Evolutionary conservation across 2,113 vertebrate genomes (phyloP).

Genomic region (Myrmecobius fasciatus): DNA sequence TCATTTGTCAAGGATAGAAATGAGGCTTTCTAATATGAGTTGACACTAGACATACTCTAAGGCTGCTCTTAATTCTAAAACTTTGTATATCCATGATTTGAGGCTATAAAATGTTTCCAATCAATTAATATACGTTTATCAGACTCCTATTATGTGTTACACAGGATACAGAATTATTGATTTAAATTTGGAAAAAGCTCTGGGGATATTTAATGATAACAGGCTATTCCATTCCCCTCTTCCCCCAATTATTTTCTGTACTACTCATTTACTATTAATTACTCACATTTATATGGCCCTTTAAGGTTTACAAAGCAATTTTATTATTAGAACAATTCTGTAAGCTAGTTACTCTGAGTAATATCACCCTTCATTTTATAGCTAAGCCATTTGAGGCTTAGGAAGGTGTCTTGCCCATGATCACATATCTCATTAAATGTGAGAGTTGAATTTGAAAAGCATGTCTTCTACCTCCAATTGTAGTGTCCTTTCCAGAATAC

Average conservation of each 20-base stretch:
- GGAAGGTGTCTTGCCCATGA: not conserved
- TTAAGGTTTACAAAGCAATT: not conserved
- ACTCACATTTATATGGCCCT: not conserved
- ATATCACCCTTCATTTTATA: not conserved
- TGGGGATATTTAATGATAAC: not conserved
- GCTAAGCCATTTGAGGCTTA: not conserved
- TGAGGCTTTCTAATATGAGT: not conserved
- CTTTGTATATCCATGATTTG: not conserved
- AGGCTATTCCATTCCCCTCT: not conserved
- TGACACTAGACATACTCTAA: not conserved
- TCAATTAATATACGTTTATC: not conserved
- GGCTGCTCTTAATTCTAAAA: not conserved
- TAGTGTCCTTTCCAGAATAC: not conserved
- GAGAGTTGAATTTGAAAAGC: not conserved
- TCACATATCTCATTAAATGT: not conserved
- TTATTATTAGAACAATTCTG: not conserved
- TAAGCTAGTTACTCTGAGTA: not conserved
- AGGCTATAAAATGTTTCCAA: not conserved
- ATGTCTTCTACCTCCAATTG: not conserved
- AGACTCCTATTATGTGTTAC: not conserved
- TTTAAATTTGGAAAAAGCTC: not conserved
- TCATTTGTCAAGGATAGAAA: not conserved
- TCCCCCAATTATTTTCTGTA: not conserved
- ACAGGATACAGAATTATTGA: not conserved
- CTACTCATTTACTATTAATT: not conserved